phyloP scores from a whole-genome alignment of 2,797 vertebrate species.

The Tragopan temminckii region DNA sequence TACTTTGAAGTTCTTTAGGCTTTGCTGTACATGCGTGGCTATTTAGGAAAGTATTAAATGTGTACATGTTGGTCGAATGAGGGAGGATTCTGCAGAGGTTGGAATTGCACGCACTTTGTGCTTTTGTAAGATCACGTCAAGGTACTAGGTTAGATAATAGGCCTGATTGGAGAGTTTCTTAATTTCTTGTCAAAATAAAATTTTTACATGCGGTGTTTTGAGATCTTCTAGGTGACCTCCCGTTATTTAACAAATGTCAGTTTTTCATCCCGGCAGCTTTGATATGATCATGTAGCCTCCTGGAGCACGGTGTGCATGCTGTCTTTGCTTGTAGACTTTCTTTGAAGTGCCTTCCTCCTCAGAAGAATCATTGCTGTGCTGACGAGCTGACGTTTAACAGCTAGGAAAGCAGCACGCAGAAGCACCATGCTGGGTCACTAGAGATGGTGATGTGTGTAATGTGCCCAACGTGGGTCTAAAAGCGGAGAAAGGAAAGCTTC shows the following conservation, averaged over 20 bases:
- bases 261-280: constrained; percentile 56
- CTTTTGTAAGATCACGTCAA: constrained; percentile 17
- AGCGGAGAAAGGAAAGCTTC: not conserved
- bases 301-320: not conserved
- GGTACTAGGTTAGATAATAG: constrained; percentile 32
- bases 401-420: not conserved
- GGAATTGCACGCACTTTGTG: not conserved
- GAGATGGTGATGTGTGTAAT: not conserved
- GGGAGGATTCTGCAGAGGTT: constrained; percentile 23
- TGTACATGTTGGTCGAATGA: constrained; percentile 11
- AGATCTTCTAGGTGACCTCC: constrained; percentile 44
- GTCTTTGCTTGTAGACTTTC: constrained; percentile 41
- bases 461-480: not conserved
- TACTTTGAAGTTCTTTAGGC: constrained; percentile 49
- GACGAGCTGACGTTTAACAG: not conserved
- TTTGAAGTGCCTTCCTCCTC: constrained; percentile 49
- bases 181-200: constrained; percentile 59
- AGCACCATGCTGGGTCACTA: not conserved
- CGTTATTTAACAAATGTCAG: constrained; percentile 53
- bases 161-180: constrained; percentile 49
- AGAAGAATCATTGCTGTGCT: not conserved
- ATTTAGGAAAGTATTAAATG: constrained; percentile 60
- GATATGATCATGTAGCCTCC: constrained; percentile 26
- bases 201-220: constrained; percentile 1
- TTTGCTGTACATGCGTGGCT: constrained; percentile 48